Conservation (phyloP, 1,140 invertebrate genomes). For the Ceratosolen fusciceps region DNA sequence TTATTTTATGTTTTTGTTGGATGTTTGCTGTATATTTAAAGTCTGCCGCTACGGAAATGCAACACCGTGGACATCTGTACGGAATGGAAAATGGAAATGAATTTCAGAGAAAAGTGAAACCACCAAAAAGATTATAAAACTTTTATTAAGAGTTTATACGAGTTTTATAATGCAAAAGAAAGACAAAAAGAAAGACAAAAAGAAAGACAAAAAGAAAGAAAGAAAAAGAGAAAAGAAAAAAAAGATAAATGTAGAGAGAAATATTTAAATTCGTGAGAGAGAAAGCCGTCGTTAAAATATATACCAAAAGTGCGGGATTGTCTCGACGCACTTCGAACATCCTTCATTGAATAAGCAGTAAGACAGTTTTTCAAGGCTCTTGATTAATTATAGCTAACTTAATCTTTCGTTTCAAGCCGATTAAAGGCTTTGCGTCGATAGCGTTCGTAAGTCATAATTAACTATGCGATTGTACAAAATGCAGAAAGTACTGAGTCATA, state of each 20-base stretch:
- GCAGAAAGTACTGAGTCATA: slow-evolving; percentile 35
- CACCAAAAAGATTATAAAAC: slow-evolving; percentile 56
- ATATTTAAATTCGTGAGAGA: slow-evolving; percentile 3
- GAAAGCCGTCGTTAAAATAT: slow-evolving; percentile 16
- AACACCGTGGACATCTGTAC: slow-evolving; percentile 72
- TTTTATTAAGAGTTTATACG: slow-evolving; percentile 29
- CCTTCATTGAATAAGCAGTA: slow-evolving; percentile 29
- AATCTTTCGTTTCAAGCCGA: slow-evolving; percentile 21
- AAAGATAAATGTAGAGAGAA: slow-evolving; percentile 1
- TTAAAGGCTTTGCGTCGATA: slow-evolving; percentile 39
- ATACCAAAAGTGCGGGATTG: slow-evolving; percentile 19
- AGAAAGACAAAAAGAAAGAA: not conserved
- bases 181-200: not conserved
- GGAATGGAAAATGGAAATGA: slow-evolving; percentile 64
- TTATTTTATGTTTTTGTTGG: slow-evolving; percentile 60
- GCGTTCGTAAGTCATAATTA: slow-evolving; percentile 38
- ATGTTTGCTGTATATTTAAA: slow-evolving; percentile 56
- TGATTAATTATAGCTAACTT: slow-evolving; percentile 37
- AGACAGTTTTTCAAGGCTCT: slow-evolving; percentile 29
- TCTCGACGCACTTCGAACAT: slow-evolving; percentile 11
- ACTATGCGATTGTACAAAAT: slow-evolving; percentile 44
- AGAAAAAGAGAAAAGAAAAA: not conserved
- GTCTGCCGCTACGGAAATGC: slow-evolving; percentile 74
- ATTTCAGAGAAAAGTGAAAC: slow-evolving; percentile 65
- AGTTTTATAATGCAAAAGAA: not conserved